Evolutionary conservation across 2,888 invertebrate species (phyloP).

Genomic region (Stenotaenia linearis): DNA sequence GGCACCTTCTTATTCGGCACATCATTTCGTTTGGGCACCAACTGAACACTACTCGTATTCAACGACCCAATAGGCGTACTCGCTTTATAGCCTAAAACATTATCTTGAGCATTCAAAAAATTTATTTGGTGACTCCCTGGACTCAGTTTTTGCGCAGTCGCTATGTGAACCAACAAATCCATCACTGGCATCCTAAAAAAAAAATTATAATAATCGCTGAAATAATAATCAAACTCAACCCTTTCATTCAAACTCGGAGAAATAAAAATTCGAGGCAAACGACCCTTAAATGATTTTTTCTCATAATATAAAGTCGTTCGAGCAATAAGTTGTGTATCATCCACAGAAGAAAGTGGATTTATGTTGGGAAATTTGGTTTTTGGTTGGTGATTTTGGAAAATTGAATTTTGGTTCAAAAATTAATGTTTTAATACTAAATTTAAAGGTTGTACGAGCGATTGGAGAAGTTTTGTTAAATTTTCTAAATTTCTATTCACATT

Average conservation of each 20-base stretch:
- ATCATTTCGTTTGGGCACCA: slow-evolving; percentile 49
- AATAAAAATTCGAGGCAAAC: no score
- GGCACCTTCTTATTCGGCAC: slow-evolving; percentile 37
- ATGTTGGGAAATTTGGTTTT: no score
- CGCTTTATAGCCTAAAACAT: slow-evolving; percentile 58
- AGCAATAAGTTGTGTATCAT: no score
- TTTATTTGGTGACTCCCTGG: slow-evolving; percentile 62
- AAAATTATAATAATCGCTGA: neutral
- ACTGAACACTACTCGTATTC: slow-evolving; percentile 51
- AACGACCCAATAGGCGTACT: slow-evolving; percentile 65
- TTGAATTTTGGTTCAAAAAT: no score
- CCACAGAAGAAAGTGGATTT: no score
- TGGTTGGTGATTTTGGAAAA: no score
- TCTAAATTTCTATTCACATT: no score
- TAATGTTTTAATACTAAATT: no score
- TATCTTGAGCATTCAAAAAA: slow-evolving; percentile 56
- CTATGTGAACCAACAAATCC: slow-evolving; percentile 67
- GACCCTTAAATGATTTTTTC: neutral
- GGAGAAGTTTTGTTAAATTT: no score
- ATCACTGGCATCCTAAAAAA: slow-evolving; percentile 66
- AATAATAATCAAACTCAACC: neutral
- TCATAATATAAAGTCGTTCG: neutral
- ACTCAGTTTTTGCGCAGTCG: slow-evolving; percentile 61
- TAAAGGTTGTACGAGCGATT: no score
- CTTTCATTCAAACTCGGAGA: no score